A percentile compares a stretch with the other conserved stretches of the same genome.
phyloP scores from a whole-genome alignment of 1,140 invertebrate species.

The Cephus cinctus region DNA sequence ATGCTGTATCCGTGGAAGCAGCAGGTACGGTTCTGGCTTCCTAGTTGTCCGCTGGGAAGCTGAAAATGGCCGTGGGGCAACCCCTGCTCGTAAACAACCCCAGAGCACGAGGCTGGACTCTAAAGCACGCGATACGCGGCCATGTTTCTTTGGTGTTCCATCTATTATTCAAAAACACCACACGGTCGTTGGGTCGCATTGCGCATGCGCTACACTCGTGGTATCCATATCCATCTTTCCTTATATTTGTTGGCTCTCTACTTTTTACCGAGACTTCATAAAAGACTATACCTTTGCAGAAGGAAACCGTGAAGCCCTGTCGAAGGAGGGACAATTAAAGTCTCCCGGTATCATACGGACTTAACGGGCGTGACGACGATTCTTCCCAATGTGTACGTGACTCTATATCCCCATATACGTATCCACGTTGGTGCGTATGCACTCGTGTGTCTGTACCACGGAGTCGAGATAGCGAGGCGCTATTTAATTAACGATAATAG shows the following conservation, averaged over 20 bases:
- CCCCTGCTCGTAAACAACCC: slow-evolving; percentile 32
- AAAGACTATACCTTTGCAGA: no score
- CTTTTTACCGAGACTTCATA: no score
- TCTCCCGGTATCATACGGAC: slow-evolving; percentile 39
- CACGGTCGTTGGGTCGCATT: no score
- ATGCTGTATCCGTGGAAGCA: no score
- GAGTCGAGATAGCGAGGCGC: slow-evolving; percentile 37
- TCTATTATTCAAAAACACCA: no score
- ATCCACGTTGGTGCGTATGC: background rate
- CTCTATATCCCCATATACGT: background rate
- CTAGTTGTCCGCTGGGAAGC: no score
- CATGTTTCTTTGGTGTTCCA: slow-evolving; percentile 36
- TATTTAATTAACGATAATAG: slow-evolving; percentile 53
- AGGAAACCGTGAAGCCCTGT: no score
- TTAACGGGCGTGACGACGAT: slow-evolving; percentile 38
- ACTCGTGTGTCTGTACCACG: slow-evolving; percentile 1
- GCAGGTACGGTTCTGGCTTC: no score
- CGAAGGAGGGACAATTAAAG: slow-evolving; percentile 40
- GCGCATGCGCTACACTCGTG: no score
- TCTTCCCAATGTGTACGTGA: slow-evolving; percentile 16
- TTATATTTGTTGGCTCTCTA: no score
- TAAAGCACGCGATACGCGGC: slow-evolving; percentile 14
- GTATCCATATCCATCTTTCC: no score
- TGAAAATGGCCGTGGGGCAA: slow-evolving; percentile 30
- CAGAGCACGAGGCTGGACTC: slow-evolving; percentile 28